Percentiles rank a stretch among this genome's conserved stretches.
Conservation (phyloP, 2,888 invertebrate genomes). For the Apamea anceps region DNA sequence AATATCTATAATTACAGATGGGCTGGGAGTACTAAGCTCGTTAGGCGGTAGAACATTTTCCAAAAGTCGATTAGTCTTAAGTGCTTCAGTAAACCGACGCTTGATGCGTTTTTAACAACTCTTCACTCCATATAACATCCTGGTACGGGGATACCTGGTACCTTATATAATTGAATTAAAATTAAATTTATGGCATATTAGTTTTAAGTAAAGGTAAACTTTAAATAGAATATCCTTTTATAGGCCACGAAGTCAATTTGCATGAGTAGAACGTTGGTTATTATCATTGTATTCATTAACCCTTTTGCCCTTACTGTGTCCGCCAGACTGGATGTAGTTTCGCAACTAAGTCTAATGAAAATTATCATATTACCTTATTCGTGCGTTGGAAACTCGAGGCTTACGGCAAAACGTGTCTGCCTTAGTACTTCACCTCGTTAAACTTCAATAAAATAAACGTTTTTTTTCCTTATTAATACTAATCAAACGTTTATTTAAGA, state of each 20-base stretch:
- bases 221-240: constrained; percentile 55
- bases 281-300: constrained; percentile 68
- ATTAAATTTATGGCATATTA: constrained; percentile 45
- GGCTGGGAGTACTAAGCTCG: constrained; percentile 67
- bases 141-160: constrained; percentile 62
- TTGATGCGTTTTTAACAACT: constrained; percentile 82
- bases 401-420: constrained; percentile 20
- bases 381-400: constrained; percentile 26
- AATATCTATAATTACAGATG: constrained; percentile 57
- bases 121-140: constrained; percentile 70
- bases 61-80: constrained; percentile 71
- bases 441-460: constrained; percentile 28
- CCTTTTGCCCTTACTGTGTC: constrained; percentile 61
- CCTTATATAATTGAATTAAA: constrained; percentile 61
- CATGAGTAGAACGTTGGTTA: constrained; percentile 55
- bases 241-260: constrained; percentile 56
- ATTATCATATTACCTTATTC: constrained; percentile 65
- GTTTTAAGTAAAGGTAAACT: constrained; percentile 47
- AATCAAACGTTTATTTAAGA: constrained; percentile 54
- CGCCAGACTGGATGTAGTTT: constrained; percentile 48
- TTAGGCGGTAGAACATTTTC: constrained; percentile 70
- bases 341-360: constrained; percentile 65
- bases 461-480: constrained; percentile 43
- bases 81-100: constrained; percentile 65
- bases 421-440: constrained; percentile 29